Evolutionary conservation across 2,797 vertebrate species (phyloP).

Genomic region (Coreius guichenoti): DNA sequence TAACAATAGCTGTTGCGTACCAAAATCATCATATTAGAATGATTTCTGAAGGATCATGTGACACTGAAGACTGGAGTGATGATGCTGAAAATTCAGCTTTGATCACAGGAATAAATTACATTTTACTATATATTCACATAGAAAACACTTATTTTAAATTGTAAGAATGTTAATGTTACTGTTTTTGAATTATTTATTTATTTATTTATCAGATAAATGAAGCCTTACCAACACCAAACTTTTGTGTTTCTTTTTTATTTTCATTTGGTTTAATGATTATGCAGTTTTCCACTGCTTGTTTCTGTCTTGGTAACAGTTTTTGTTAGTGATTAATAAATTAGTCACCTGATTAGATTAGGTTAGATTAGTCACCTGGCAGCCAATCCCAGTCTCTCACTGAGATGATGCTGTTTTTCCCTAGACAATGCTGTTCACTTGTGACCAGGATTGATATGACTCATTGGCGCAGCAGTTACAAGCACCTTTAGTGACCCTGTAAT

Average conservation of each 20-base stretch:
- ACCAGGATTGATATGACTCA: constrained; percentile 20
- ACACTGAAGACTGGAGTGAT: not conserved
- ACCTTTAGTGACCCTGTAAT: not conserved
- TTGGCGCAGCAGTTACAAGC: not conserved
- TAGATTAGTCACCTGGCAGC: constrained; percentile 59
- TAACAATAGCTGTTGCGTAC: too few relatives aligned
- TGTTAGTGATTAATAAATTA: not conserved
- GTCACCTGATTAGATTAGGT: too few relatives aligned
- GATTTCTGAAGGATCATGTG: not conserved
- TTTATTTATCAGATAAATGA: not conserved
- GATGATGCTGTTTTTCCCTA: constrained; percentile 50
- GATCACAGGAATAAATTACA: not conserved
- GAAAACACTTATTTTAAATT: not conserved
- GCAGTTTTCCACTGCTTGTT: constrained; percentile 1
- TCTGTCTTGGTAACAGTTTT: constrained; percentile 38
- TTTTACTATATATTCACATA: too few relatives aligned
- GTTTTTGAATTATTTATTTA: not conserved
- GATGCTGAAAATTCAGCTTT: not conserved
- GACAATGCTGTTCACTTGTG: not conserved
- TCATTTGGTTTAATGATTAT: constrained; percentile 26
- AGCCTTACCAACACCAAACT: not conserved
- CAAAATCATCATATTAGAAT: not conserved
- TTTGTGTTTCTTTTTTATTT: not conserved
- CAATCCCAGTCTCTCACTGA: constrained; percentile 47
- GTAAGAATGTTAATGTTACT: not conserved